Base-by-base conservation (phyloP, 1,140 invertebrate genomes). In the Arion vulgaris region DNA sequence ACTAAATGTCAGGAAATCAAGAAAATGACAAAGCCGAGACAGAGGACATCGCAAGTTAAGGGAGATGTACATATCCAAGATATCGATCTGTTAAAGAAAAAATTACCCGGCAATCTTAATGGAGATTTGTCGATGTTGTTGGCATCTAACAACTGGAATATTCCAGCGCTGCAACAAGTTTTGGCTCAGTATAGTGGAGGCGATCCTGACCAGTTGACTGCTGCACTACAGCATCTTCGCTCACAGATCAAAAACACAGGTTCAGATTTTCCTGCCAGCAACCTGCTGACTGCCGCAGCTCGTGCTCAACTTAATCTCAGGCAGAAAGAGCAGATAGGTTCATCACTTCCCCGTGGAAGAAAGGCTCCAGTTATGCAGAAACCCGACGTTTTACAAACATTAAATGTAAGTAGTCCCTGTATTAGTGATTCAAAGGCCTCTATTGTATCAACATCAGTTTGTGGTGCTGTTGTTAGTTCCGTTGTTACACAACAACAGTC, bases 101-200 rank as follows among this genome's bases (percentile, higher is more conserved):
- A 38, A 0, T 32, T n/a, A 28, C 17, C 34, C 1, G 23, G 49
- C 26, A 57, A 17, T 73, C 39, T 81, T 0, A 81, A 74, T 66
- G 51, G 71, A 57, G 80, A 81, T 69, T 39, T 81, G 36, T 53
- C 80, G 0, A 13, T 72, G 4, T 39, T 81, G 45, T 34, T 81
- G 71, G 49, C 69, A 36, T 73, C 57, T 0, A 62, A 81, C 45
- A 81, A 81, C 80, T 81, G 68, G 80, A 81, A 81, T 51, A 81
- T 81, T 57, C 28, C 80, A 34, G 68, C 80, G 0, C 57, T 81
- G 0, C 80, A 81, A 34, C 69, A 81, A 62, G 71, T 81, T n/a
- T 36, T 81, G 36, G 68, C 80, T 15, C 80, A 81, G 80, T 74
- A 74, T 51, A 57, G 49, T 53, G 13, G 11, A 9, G 51, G 49